phyloP scores from a whole-genome alignment of 2,797 vertebrate species.

The Synanceia verrucosa region DNA sequence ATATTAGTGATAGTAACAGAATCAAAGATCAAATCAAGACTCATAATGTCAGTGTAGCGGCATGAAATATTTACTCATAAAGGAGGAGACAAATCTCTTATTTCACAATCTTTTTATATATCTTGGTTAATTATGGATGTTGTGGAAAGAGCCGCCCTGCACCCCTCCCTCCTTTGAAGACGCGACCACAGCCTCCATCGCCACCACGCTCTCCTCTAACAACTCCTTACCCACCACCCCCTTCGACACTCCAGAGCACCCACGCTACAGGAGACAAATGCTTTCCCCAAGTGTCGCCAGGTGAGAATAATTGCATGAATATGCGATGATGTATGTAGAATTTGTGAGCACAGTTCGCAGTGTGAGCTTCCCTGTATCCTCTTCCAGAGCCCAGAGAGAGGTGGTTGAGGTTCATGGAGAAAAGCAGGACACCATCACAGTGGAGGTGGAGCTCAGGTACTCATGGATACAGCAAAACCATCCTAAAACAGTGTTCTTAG shows the following conservation, averaged over 20 bases:
- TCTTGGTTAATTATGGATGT: background rate
- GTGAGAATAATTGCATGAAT: slow-evolving; percentile 70
- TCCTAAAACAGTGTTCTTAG: background rate
- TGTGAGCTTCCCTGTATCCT: background rate
- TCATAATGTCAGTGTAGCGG: background rate
- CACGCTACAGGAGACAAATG: slow-evolving; percentile 88
- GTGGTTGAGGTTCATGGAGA: slow-evolving; percentile 81
- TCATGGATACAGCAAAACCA: background rate
- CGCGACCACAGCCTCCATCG: slow-evolving; percentile 94
- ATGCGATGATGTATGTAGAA: background rate
- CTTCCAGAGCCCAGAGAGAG: slow-evolving; percentile 79
- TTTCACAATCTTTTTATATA: background rate
- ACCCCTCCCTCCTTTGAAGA: slow-evolving; percentile 97
- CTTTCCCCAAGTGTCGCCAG: slow-evolving; percentile 87
- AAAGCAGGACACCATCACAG: slow-evolving; percentile 89
- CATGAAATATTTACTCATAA: background rate
- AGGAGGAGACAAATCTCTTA: background rate
- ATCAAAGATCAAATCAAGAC: slow-evolving; percentile 2
- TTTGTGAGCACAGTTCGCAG: background rate
- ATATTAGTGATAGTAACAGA: background rate
- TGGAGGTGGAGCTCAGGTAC: slow-evolving; percentile 89
- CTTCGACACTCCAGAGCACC: slow-evolving; percentile 92
- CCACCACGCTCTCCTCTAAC: slow-evolving; percentile 93
- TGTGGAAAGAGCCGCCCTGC: slow-evolving; percentile 88
- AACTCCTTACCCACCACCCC: slow-evolving; percentile 94